Conservation (phyloP, 2,888 invertebrate species). For the Lasius fuliginosus region DNA sequence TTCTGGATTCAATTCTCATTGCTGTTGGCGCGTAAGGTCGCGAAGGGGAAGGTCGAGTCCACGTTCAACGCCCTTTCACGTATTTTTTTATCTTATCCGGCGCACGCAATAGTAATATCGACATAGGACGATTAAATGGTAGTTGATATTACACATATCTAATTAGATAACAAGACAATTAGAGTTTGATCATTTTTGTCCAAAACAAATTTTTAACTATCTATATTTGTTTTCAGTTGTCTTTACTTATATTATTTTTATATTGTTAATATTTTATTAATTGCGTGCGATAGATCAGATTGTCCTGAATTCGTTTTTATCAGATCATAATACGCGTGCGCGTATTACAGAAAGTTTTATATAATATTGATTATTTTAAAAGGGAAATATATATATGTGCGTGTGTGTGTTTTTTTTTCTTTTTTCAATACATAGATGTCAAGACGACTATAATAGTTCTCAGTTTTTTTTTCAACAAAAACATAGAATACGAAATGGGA, state of each 20-base stretch:
- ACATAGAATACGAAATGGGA: neutral
- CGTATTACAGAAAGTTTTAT: neutral
- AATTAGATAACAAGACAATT: constrained; percentile 1
- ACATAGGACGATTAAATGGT: neutral
- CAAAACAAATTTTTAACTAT: neutral
- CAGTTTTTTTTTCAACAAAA: neutral
- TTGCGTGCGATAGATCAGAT: neutral
- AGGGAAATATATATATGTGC: neutral
- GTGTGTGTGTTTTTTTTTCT: neutral
- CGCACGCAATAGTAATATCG: constrained; percentile 23
- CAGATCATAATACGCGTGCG: neutral
- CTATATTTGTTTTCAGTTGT: neutral
- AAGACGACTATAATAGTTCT: neutral
- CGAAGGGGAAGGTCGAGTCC: constrained; percentile 53
- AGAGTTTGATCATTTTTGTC: constrained; percentile 25
- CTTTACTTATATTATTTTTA: neutral
- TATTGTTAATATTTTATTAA: neutral
- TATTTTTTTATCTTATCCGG: constrained; percentile 19
- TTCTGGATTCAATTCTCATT: constrained; percentile 58
- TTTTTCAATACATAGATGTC: neutral
- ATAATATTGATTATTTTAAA: neutral
- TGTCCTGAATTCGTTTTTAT: neutral
- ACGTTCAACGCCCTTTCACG: constrained; percentile 65
- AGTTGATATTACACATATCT: constrained; percentile 1
- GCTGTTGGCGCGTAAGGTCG: constrained; percentile 54